Conservation (phyloP, 2,797 vertebrate genomes). For the Kryptopterus vitreolus region DNA sequence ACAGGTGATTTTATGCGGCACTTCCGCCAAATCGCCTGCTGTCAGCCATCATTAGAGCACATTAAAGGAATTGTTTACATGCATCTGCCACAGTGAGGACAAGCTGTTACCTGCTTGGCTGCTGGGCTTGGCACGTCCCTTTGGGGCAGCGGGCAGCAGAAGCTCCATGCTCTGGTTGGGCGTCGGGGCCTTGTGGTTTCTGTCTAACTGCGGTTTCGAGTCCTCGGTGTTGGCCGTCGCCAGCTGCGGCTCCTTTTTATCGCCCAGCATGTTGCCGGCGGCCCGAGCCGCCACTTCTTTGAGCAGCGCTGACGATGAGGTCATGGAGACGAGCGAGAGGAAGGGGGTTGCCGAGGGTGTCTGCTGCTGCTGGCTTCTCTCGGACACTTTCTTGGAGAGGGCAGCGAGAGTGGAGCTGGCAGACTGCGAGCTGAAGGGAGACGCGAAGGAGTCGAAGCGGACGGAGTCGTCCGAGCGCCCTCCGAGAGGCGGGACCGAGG, state of each 20-base stretch:
- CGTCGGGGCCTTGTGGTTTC: conserved; percentile 87
- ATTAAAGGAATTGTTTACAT: conserved; percentile 31
- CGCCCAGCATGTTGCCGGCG: conserved; percentile 90
- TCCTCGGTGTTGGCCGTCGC: conserved; percentile 77
- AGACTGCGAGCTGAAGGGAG: conserved; percentile 96
- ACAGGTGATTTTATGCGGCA: conserved; percentile 27
- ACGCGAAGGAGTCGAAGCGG: conserved; percentile 94
- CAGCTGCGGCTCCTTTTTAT: conserved; percentile 86
- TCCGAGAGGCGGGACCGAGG: conserved; percentile 69
- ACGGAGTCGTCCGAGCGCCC: conserved; percentile 83
- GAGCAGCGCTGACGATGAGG: conserved; percentile 95
- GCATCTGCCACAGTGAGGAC: conserved; percentile 26
- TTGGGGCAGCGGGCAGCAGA: conserved; percentile 88
- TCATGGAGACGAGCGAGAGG: conserved; percentile 96
- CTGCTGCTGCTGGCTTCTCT: conserved; percentile 80
- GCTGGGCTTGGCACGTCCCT: conserved; percentile 87
- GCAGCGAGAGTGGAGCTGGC: conserved; percentile 97
- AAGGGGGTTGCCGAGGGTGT: conserved; percentile 85
- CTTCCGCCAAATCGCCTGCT: conserved; percentile 23
- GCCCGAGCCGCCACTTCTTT: conserved; percentile 98
- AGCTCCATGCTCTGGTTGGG: conserved; percentile 86
- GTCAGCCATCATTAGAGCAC: conserved; percentile 9
- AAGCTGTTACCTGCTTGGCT: conserved; percentile 85
- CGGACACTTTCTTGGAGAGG: conserved; percentile 99
- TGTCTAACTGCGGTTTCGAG: conserved; percentile 85